Percentiles rank a stretch among this genome's conserved stretches.
phyloP scores from a whole-genome alignment of 2,113 vertebrate species.

The Psilopsiagon aymara region DNA sequence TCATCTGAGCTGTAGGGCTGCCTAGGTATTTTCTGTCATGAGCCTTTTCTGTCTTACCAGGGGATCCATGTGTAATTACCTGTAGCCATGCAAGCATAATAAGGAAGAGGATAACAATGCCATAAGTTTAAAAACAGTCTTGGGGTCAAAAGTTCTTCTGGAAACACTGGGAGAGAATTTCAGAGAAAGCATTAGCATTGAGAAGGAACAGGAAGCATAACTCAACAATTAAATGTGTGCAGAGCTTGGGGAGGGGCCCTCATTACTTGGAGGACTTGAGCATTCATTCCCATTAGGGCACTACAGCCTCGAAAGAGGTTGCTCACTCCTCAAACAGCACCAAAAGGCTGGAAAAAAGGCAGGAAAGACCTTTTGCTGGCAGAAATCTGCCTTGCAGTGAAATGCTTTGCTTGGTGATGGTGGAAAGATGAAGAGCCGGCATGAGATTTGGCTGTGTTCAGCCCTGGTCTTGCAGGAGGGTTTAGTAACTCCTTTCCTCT shows the following conservation, averaged over 20 bases:
- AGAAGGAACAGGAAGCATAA: slow-evolving; percentile 55
- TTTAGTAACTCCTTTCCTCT: not conserved
- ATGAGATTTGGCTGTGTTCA: not conserved
- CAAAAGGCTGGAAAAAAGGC: not conserved
- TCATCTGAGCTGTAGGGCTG: not conserved
- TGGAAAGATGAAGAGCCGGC: not conserved
- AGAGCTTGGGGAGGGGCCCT: not conserved
- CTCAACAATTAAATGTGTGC: slow-evolving; percentile 47
- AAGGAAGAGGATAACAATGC: slow-evolving; percentile 38
- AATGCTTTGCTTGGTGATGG: not conserved
- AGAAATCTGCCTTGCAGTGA: not conserved
- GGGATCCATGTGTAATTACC: slow-evolving; percentile 26
- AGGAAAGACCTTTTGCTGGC: not conserved
- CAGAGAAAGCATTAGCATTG: slow-evolving; percentile 51
- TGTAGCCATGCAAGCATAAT: slow-evolving; percentile 31
- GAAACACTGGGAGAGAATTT: slow-evolving; percentile 57
- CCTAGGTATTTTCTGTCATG: not conserved
- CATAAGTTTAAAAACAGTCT: slow-evolving; percentile 43
- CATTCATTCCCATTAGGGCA: slow-evolving; percentile 20
- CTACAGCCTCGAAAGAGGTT: not conserved
- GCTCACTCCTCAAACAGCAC: not conserved
- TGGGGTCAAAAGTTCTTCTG: slow-evolving; percentile 62
- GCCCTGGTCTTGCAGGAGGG: not conserved
- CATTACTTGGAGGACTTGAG: slow-evolving; percentile 9
- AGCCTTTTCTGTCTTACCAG: not conserved